Base-by-base conservation (phyloP, 2,888 invertebrate genomes). In the Magallana nippona region DNA sequence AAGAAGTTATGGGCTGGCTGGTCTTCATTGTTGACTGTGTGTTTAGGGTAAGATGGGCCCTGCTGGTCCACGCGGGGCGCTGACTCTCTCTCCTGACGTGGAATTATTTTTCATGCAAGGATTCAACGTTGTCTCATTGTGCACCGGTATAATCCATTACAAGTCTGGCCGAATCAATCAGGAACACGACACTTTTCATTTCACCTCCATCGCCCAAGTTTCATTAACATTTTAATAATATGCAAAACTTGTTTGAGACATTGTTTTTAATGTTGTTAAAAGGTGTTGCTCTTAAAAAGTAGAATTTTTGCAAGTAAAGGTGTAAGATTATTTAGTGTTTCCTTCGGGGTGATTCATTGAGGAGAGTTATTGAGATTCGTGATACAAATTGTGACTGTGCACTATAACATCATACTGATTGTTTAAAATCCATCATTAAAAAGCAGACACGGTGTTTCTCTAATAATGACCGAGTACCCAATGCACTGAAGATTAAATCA, bases 371-470 rank as follows among this genome's bases (percentile, higher is more conserved):
- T 63, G 32, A 27, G 22, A 63, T 10, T 63, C 63, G 63, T 63
- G 63, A 63, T 63, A 63, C 63, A 63, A 63, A 63, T 63, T 63
- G 32, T 63, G 63, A 63, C 63, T 63, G 63, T 63, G 63, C 63
- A 63, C 22, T 63, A 22, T 63, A 27, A 19, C 13, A 13, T 22
- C 13, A 19, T 5, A 63, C 22, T 63, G 63, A 63, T 63, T 63
- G 63, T 63, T 63, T 63, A 63, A 63, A 63, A 63, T 63, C 63
- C 63, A 63, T 63, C 63, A 63, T 63, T 22, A 27, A 13, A 27
- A 27, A 63, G 63, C 10, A 63, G 63, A 63, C 63, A 63, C 63
- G 10, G 63, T 63, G 60, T 60, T 60, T 32, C 22, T 63, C 63
- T 63, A 22, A 63, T 63, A 63, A 63, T 63, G 63, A 63, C 63